Evolutionary conservation across 2,888 invertebrate species (phyloP).

Genomic region (Danaus chrysippus): DNA sequence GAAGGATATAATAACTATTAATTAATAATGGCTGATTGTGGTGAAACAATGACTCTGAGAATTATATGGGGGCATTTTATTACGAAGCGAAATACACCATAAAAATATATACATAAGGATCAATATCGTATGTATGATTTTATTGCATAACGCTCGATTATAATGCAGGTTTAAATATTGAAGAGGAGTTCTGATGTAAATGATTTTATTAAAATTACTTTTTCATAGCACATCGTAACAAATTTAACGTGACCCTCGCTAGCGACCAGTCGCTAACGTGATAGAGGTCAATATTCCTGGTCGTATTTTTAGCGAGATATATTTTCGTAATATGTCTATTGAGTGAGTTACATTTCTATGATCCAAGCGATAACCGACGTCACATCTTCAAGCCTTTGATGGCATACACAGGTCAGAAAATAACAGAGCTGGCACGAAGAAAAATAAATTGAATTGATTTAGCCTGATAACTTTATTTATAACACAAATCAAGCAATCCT

Average conservation of each 20-base stretch:
- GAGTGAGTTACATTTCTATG: background rate
- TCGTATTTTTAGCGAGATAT: no score
- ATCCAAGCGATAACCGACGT: slow-evolving; percentile 47
- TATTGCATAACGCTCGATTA: background rate
- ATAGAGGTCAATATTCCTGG: no score
- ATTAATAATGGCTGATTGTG: slow-evolving; percentile 62
- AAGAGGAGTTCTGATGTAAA: background rate
- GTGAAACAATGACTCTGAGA: slow-evolving; percentile 64
- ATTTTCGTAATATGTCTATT: background rate
- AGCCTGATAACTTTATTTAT: no score
- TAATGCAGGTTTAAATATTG: background rate
- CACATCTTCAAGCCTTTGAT: slow-evolving; percentile 59
- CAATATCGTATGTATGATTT: background rate
- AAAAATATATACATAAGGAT: background rate
- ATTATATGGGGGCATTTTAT: slow-evolving; percentile 43
- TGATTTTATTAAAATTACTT: no score
- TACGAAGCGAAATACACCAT: slow-evolving; percentile 12
- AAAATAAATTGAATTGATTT: background rate
- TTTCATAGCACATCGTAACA: no score
- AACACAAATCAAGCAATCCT: no score
- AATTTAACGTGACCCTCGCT: no score
- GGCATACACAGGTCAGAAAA: slow-evolving; percentile 48
- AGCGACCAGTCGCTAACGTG: no score
- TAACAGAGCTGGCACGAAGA: slow-evolving; percentile 26
- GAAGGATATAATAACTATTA: slow-evolving; percentile 73